phyloP scores from a whole-genome alignment of 2,113 vertebrate species.

The Calidris pygmaea region DNA sequence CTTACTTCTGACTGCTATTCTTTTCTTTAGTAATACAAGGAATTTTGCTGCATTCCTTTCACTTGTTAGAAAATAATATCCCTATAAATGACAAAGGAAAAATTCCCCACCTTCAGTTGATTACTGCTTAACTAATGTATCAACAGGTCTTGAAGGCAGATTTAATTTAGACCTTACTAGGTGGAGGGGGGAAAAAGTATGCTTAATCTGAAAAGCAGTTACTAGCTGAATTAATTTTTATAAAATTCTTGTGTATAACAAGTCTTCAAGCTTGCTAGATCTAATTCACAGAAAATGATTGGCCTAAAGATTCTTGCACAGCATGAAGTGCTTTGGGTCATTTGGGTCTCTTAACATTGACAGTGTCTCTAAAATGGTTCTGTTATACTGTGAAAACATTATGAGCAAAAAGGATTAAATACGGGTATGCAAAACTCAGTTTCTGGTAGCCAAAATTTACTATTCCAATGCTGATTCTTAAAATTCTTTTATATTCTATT shows the following conservation, averaged over 20 bases:
- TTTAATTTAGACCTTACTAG: not conserved
- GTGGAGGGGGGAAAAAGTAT: not conserved
- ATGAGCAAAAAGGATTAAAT: not conserved
- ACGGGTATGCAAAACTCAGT: not conserved
- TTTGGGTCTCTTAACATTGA: not conserved
- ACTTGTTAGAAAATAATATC: not conserved
- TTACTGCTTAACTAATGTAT: not conserved
- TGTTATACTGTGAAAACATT: not conserved
- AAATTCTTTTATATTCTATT: not conserved
- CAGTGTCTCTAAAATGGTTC: not conserved
- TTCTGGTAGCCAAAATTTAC: not conserved
- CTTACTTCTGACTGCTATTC: not conserved
- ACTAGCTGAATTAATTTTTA: not conserved
- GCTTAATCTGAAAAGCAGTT: not conserved
- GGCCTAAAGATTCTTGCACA: not conserved
- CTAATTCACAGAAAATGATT: not conserved
- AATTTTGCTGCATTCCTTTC: not conserved
- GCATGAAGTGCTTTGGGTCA: not conserved
- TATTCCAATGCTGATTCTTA: not conserved
- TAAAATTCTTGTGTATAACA: not conserved
- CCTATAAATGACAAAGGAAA: not conserved
- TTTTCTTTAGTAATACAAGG: not conserved
- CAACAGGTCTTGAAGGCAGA: not conserved
- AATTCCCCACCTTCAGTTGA: not conserved
- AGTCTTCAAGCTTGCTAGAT: not conserved